Evolutionary conservation across 37 sponge, comb jelly and placozoan genomes (phyloP), one percentile per base, ranked within the genome.

Genomic region (Hexactinellida sp.): DNA sequence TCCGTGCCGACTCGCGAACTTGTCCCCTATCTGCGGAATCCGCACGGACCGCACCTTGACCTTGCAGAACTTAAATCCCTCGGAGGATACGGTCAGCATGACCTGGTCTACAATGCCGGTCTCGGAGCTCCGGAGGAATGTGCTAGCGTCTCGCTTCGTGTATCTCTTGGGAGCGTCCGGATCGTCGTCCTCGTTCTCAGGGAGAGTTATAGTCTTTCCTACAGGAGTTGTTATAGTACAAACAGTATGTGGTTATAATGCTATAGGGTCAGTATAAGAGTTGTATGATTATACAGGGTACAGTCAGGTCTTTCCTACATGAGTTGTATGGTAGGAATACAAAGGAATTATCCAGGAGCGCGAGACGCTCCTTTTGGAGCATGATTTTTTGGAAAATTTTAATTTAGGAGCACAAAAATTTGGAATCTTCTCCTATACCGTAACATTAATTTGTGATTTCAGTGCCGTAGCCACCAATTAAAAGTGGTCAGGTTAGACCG

Each of bases 1-100:
- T 28, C 99, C 99, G 55, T 98, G 99, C 0, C 99, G 88, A 88
- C 97, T 95, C 52, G 99, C 99, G 89, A 98, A 98, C 92, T 98
- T 98, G 91, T 98, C 99, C 24, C 99, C 99, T 54, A 98, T 95
- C 91, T 98, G 96, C 5, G 99, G 99, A 13, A 94, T 88, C 51
- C 99, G 87, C 28, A 98, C 94, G 0, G 97, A 96, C 13, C 99
- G 89, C 0, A 98, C 99, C 38, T 89, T 92, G 28, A 97, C 92
- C 91, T 98, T 98, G 39, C 94, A 94, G 85, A 98, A 98, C 91
- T 96, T 95, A 90, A 94, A 96, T 23, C 99, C 99, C 38, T 98
- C 99, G 83, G 92, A 93, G 86, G 94, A 94, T 39, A 98, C 92
- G 0, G 99, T 97, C 38, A 98, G 82, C 94, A 97, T 93, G 32